Conservation (phyloP, 2,888 invertebrate species). For the Melanargia galathea region DNA sequence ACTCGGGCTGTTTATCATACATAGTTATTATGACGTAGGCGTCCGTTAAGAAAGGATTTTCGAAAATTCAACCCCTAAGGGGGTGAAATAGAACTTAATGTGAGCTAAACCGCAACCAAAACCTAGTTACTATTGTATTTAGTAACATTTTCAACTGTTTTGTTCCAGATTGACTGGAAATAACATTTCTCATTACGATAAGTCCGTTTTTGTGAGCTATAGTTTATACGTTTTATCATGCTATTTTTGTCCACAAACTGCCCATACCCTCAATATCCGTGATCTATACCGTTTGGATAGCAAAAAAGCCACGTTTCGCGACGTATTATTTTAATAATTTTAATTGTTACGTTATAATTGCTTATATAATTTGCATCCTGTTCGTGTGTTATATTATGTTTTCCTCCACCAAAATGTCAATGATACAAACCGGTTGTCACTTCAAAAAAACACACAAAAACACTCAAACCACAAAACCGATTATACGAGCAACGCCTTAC, state of each 20-base stretch:
- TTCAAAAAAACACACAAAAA: neutral
- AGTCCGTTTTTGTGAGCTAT: no score
- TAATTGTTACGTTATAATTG: conserved; percentile 11
- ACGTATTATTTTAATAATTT: neutral
- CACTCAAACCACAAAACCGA: conserved; percentile 17
- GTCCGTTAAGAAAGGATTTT: no score
- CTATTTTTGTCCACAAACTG: neutral
- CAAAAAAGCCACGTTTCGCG: neutral
- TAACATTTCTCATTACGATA: neutral
- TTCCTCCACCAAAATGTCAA: conserved; percentile 28
- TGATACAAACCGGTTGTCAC: conserved; percentile 7
- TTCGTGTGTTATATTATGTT: conserved; percentile 4
- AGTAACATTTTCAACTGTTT: no score
- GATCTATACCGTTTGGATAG: neutral
- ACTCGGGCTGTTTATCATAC: no score
- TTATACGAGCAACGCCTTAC: conserved; percentile 21
- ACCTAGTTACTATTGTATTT: no score
- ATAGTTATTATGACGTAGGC: no score
- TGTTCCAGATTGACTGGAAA: no score
- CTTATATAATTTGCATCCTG: conserved; percentile 24
- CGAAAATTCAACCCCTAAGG: no score
- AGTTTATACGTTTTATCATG: no score
- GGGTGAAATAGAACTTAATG: no score
- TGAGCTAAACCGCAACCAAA: no score
- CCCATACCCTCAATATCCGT: neutral